These are phyloP conservation scores for Scarus forsteni DNA, from an alignment of 2,797 vertebrate genomes.

Conservation along the genomic window DNA sequence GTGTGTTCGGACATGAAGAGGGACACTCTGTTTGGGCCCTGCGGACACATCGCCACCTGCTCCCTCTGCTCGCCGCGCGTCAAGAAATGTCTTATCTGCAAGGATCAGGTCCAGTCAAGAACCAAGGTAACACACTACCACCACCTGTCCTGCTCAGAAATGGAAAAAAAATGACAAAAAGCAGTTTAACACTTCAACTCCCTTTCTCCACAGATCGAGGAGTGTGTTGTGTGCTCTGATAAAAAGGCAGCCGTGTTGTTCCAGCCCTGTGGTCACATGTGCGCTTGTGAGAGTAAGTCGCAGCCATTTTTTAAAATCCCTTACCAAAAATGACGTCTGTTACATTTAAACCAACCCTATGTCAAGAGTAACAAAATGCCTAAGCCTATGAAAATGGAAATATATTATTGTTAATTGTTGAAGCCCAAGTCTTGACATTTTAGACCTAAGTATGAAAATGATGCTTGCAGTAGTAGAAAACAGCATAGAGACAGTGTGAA, in stretches of 20 bases:
- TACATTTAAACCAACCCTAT: no score
- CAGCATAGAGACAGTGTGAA: no score
- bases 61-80: conserved; percentile 98
- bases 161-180: neutral
- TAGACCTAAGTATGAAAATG: no score
- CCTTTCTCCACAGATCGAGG: conserved; percentile 90
- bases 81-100: conserved; percentile 99
- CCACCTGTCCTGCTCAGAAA: neutral
- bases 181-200: neutral
- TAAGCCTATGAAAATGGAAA: no score
- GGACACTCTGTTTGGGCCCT: conserved; percentile 97
- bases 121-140: conserved; percentile 90
- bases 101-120: conserved; percentile 98
- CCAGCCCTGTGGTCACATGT: conserved; percentile 99
- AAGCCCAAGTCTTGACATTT: no score
- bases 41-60: conserved; percentile 98
- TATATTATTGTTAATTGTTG: no score
- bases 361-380: no score
- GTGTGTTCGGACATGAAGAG: conserved; percentile 99
- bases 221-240: conserved; percentile 99
- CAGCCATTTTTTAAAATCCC: neutral
- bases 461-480: no score
- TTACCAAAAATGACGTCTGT: no score
- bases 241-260: conserved; percentile 99
- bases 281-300: conserved; percentile 99